Percentiles rank a stretch among this genome's conserved stretches.
These are phyloP conservation scores for Trachurus trachurus DNA, from an alignment of 2,797 vertebrate genomes.

Conservation along the genomic window DNA sequence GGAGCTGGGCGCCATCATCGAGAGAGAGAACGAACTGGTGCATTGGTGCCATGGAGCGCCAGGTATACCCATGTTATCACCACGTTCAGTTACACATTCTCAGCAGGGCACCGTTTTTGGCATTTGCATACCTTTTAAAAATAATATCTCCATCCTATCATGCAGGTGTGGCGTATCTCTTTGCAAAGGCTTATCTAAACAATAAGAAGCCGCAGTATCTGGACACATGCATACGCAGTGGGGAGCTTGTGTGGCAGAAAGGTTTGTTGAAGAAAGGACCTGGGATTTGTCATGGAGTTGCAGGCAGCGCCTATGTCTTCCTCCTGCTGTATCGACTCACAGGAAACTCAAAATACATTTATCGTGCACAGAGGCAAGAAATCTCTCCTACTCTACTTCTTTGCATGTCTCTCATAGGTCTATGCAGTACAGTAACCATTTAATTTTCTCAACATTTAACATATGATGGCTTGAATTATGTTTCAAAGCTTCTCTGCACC, in stretches of 20 bases:
- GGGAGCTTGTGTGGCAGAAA: constrained; percentile 93
- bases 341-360: constrained; percentile 92
- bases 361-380: constrained; percentile 90
- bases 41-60: constrained; percentile 95
- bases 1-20: constrained; percentile 91
- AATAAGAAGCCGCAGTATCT: constrained; percentile 93
- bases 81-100: neutral
- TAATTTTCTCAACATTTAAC: no score
- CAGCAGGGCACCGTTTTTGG: neutral
- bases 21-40: constrained; percentile 92
- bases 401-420: neutral
- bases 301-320: constrained; percentile 93
- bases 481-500: no score
- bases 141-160: neutral
- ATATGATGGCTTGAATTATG: no score
- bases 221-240: constrained; percentile 92
- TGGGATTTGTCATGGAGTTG: constrained; percentile 92
- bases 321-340: constrained; percentile 93
- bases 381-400: neutral
- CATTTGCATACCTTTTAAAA: neutral
- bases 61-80: constrained; percentile 77
- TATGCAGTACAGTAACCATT: neutral
- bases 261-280: constrained; percentile 93
- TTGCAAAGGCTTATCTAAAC: constrained; percentile 93
- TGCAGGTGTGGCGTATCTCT: constrained; percentile 92